Percentiles rank a stretch among this genome's conserved stretches.
Conservation (phyloP, 1,140 invertebrate genomes). For the Drosophila ohnishii region DNA sequence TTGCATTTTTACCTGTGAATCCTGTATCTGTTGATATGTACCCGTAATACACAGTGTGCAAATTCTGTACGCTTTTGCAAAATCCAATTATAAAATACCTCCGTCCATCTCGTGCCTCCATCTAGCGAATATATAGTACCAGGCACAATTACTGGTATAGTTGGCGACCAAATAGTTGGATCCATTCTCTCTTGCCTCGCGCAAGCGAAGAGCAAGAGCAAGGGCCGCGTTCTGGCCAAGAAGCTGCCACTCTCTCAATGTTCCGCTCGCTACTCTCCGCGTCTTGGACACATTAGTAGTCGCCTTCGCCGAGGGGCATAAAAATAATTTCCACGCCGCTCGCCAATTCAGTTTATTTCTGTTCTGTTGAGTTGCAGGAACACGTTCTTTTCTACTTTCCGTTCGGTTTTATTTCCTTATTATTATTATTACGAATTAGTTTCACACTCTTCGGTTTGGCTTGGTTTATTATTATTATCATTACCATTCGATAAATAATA, state of each 20-base stretch:
- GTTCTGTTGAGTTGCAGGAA: conserved; percentile 83
- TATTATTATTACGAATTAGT: conserved; percentile 67
- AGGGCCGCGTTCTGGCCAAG: conserved; percentile 37
- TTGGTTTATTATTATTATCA: conserved; percentile 43
- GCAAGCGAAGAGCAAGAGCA: conserved; percentile 17
- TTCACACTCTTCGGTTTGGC: conserved; percentile 59
- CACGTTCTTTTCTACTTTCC: conserved; percentile 83
- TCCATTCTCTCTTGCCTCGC: conserved; percentile 30
- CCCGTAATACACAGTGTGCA: conserved; percentile 6
- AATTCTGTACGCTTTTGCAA: conserved; percentile 6
- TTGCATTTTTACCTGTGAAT: background rate
- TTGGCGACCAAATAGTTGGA: conserved; percentile 15
- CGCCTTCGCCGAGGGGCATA: conserved; percentile 58
- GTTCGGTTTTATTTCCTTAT: conserved; percentile 82
- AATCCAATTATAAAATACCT: conserved; percentile 54
- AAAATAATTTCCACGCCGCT: conserved; percentile 76
- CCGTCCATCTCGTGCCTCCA: conserved; percentile 13
- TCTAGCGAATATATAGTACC: conserved; percentile 5
- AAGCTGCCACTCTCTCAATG: conserved; percentile 17
- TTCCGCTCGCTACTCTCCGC: conserved; percentile 3
- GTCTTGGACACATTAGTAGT: conserved; percentile 20
- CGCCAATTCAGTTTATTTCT: conserved; percentile 82
- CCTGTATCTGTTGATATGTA: background rate
- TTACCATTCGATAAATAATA: conserved; percentile 31
- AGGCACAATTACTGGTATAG: conserved; percentile 1